Evolutionary conservation across 2,113 vertebrate genomes (phyloP), one percentile per base, ranked within the genome.

Genomic region (Mastomys coucha): DNA sequence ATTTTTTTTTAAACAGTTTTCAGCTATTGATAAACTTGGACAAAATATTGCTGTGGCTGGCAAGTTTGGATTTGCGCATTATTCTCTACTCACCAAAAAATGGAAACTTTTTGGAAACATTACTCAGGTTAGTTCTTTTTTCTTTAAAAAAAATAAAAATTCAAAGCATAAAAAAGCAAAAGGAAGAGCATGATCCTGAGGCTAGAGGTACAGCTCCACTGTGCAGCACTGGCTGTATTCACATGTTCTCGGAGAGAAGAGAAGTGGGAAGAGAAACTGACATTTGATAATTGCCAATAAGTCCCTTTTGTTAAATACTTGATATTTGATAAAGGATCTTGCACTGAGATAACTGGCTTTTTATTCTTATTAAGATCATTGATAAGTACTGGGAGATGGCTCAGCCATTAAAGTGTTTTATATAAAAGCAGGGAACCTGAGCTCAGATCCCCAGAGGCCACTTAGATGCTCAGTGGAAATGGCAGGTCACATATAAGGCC

Each of bases 41-140:
- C 99, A 99, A 98, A 99, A 99, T 98, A 99, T 99, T 98, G 99
- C 99, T 96, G 99, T 99, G 85, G 99, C 99, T 96, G 99, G 99
- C 96, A 99, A 99, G 96, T 99, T 99, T 98, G 99, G 99, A 93
- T 99, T 99, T 99, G 99, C 99, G 98, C 99, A 99, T 98, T 99
- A 99, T 98, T 99, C 99, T 89, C 98, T 99, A 97, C 99, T 99
- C 96, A 99, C 99, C 97, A 99, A 99, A 98, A 99, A 99, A 98
- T 99, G 99, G 99, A 99, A 99, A 96, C 98, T 99, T 91, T 99
- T 99, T 98, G 99, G 99, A 96, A 99, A 99, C 94, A 99, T 99
- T 98, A 99, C 99, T 96, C 99, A 99, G 99, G 99, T 99, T 92
- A 98, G 98, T 22, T 31, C 36, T 75, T 53, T 53, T 13, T 53